Base-by-base conservation (phyloP, 2,113 vertebrate genomes). In the Megaceryle maxima region DNA sequence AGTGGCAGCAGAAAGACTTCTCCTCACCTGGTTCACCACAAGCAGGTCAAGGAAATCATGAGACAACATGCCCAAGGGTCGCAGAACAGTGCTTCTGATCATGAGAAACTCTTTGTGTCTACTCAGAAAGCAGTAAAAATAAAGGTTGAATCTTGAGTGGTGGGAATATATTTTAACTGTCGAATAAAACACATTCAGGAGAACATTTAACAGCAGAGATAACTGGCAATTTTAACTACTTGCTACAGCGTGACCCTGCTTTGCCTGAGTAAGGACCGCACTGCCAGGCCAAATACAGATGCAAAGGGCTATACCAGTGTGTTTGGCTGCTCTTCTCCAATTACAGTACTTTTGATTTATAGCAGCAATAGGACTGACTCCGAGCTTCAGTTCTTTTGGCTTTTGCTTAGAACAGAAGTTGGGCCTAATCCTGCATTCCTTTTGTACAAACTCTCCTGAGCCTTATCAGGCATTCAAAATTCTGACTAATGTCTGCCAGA, bases 261-360 rank as follows among this genome's bases (percentile, higher is more conserved):
- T 80, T 93, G 93, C 93, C 86, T 83, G 69, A 90, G 87, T 68
- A 95, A 93, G 68, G 83, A 79, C 55, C 78, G 67, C 70, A 80
- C 67, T 79, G 83, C 74, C 88, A 80, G 50, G 63, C 77, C 77
- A 83, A 95, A 78, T 53, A 60, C 51, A 67, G 70, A 91, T 48
- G 56, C 29, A 62, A 93, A 66, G 39, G 74, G 63, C 46, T 73
- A 55, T n/a, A 29, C 73, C 86, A 55, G 39, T 26, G n/a, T 76
- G 57, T 82, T 57, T 68, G 60, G 35, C 26, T 86, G 82, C 50
- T 79, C 76, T 72, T 68, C 76, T 92, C 59, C 83, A 67, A 14
- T 55, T 80, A 88, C 81, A 85, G 70, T 67, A 94, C 63, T 16
- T 70, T 8, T 0, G 0, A 50, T 74, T 64, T 35, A 63, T 6